phyloP scores from a whole-genome alignment of 2,113 vertebrate genomes.

The Centropus unirufus region DNA sequence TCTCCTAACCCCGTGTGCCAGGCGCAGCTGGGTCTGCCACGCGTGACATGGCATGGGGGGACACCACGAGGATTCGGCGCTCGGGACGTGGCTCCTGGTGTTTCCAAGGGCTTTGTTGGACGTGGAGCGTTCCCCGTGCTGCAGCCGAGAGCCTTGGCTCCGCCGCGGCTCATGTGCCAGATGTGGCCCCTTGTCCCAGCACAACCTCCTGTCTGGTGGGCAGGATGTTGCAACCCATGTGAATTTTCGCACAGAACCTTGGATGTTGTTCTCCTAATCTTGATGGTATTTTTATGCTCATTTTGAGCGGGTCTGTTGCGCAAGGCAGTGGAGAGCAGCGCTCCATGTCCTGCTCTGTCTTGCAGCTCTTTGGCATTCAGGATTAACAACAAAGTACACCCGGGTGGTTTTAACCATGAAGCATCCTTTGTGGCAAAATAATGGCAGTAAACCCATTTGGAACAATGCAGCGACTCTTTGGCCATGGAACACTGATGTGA shows the following conservation, averaged over 20 bases:
- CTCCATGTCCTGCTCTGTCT: background rate
- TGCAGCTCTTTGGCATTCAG: background rate
- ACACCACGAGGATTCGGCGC: rapidly evolving
- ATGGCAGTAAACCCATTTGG: background rate
- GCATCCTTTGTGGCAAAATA: background rate
- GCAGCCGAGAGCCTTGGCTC: background rate
- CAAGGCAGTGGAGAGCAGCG: background rate
- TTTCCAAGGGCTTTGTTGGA: background rate
- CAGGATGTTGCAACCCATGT: background rate
- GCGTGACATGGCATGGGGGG: rapidly evolving
- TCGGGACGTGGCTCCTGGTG: rapidly evolving
- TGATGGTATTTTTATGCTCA: background rate
- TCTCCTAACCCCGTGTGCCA: rapidly evolving
- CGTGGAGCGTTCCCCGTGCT: background rate
- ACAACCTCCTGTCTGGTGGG: background rate
- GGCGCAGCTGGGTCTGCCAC: background rate
- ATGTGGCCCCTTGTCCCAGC: slow-evolving; percentile 32
- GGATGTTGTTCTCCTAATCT: background rate
- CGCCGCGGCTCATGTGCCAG: background rate
- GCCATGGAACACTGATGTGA: background rate
- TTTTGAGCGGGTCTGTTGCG: background rate
- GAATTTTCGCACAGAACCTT: background rate
- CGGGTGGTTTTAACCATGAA: background rate
- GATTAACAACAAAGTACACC: background rate
- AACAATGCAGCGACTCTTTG: background rate